A percentile compares a stretch with the other conserved stretches of the same genome.
phyloP scores from a whole-genome alignment of 2,888 invertebrate species.

The Euspilapteryx auroguttella region DNA sequence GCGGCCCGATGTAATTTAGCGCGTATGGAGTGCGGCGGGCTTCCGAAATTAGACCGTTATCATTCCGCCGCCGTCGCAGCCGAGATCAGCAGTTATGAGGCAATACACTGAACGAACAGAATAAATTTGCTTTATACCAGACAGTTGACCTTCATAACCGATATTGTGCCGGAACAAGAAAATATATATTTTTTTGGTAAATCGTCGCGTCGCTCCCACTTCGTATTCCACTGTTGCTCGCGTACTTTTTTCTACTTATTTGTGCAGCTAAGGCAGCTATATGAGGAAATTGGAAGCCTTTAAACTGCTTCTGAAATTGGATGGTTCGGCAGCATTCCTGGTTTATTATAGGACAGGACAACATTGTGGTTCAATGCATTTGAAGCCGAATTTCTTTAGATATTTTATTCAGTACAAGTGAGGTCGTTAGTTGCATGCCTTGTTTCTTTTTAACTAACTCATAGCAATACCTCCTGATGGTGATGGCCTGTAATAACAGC shows the following conservation, averaged over 20 bases:
- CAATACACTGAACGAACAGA: constrained; percentile 52
- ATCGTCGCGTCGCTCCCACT: constrained; percentile 21
- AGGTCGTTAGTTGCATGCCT: too few relatives aligned
- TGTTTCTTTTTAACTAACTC: too few relatives aligned
- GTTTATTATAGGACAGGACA: too few relatives aligned
- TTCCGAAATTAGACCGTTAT: constrained; percentile 55
- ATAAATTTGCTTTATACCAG: constrained; percentile 56
- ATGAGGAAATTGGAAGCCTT: constrained; percentile 23
- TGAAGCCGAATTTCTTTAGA: not conserved
- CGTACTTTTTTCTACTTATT: constrained; percentile 22
- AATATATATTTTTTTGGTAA: constrained; percentile 26
- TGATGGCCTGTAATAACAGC: too few relatives aligned
- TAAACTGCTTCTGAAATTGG: constrained; percentile 14
- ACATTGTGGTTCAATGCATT: too few relatives aligned
- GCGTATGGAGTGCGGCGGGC: constrained; percentile 32
- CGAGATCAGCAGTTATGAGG: constrained; percentile 53
- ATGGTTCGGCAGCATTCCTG: constrained; percentile 11
- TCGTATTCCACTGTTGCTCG: constrained; percentile 17
- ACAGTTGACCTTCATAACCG: constrained; percentile 53
- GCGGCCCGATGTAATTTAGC: constrained; percentile 50
- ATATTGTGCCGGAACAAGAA: constrained; percentile 43
- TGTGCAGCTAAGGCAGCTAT: constrained; percentile 19
- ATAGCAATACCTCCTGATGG: too few relatives aligned
- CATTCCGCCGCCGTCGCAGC: constrained; percentile 50
- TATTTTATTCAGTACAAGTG: constrained; percentile 1